Conservation (phyloP, 2,113 vertebrate species). For the Heterotilapia buettikoferi region DNA sequence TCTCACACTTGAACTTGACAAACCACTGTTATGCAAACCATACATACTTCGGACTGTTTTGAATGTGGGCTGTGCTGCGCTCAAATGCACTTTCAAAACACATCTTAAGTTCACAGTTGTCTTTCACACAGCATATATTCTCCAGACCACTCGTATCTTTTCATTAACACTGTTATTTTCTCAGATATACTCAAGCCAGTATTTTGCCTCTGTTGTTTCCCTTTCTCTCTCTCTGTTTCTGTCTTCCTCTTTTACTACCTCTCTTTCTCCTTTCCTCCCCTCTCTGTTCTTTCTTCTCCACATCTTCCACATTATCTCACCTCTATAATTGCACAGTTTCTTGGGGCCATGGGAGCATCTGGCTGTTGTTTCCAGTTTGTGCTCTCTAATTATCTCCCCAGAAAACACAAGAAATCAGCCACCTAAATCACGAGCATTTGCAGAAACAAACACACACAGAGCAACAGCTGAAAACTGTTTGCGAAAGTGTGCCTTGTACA, state of each 20-base stretch:
- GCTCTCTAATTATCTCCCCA: conserved; percentile 25
- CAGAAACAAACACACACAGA: neutral
- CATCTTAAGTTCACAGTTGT: neutral
- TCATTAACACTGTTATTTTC: neutral
- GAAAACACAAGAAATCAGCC: neutral
- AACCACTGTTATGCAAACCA: neutral
- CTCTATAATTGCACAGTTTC: neutral
- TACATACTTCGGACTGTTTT: neutral
- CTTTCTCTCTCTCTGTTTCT: neutral
- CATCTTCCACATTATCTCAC: neutral
- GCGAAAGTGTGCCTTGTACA: neutral
- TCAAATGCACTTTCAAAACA: neutral
- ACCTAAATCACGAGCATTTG: neutral
- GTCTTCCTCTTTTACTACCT: neutral
- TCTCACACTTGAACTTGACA: neutral
- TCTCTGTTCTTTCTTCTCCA: neutral
- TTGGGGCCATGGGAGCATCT: neutral
- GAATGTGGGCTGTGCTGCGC: neutral
- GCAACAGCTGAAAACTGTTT: neutral
- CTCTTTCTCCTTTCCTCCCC: neutral
- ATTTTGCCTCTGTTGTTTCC: neutral
- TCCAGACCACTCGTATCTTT: neutral
- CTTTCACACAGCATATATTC: neutral
- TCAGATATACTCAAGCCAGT: neutral
- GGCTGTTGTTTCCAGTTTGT: conserved; percentile 27